phyloP scores from a whole-genome alignment of 2,113 vertebrate species.

The Hippolais icterina region DNA sequence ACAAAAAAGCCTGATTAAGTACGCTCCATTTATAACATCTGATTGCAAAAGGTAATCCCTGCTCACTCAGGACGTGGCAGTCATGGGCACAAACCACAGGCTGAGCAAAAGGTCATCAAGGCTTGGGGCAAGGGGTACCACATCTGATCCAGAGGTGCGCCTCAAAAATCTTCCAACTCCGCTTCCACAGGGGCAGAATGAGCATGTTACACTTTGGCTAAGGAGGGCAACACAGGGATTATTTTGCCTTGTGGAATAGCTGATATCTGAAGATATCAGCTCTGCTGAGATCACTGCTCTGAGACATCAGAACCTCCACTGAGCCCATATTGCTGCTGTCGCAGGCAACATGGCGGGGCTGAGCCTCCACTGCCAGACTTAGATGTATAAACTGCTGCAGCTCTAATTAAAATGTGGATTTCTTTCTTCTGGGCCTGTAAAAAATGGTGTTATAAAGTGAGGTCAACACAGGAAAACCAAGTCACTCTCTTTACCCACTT shows the following conservation, averaged over 20 bases:
- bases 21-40: background rate
- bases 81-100: background rate
- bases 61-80: accelerated
- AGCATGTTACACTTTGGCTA: background rate
- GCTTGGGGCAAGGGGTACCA: too few relatives aligned
- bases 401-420: background rate
- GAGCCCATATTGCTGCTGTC: background rate
- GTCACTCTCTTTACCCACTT: background rate
- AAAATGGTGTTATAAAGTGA: background rate
- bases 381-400: background rate
- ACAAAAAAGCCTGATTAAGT: background rate
- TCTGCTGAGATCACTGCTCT: background rate
- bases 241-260: background rate
- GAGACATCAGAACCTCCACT: accelerated
- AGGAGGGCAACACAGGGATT: background rate
- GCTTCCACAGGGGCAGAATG: background rate
- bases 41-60: background rate
- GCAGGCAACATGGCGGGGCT: accelerated
- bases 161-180: background rate
- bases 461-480: background rate
- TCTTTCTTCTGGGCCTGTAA: background rate
- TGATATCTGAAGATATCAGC: background rate
- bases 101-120: background rate
- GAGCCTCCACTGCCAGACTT: background rate
- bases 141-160: accelerated